A percentile compares a stretch with the other conserved stretches of the same genome.
Evolutionary conservation across 1,140 invertebrate species (phyloP).

Genomic region (Heterodera schachtii): DNA sequence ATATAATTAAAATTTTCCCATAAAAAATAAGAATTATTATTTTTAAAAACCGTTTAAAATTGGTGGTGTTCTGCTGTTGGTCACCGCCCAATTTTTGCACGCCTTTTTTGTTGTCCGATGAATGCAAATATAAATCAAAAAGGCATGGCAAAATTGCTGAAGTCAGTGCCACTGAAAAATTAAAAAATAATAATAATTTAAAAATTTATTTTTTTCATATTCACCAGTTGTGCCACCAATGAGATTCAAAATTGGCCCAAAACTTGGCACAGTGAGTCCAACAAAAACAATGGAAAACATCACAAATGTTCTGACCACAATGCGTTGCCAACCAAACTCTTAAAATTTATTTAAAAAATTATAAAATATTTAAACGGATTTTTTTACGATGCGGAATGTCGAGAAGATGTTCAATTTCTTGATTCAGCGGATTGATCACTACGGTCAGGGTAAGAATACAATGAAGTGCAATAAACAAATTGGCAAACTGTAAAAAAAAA

Average conservation of each 20-base stretch:
- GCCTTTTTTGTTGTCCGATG: conserved; percentile 26
- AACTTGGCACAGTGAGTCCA: conserved; percentile 40
- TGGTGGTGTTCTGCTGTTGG: conserved; percentile 7
- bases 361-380: neutral
- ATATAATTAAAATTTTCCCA: conserved; percentile 16
- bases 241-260: conserved; percentile 49
- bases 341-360: neutral
- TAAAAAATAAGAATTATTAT: neutral
- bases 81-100: conserved; percentile 11
- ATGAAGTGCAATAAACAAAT: conserved; percentile 52
- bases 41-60: conserved; percentile 14
- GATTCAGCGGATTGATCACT: conserved; percentile 49
- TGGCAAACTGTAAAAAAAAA: conserved; percentile 25
- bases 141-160: conserved; percentile 52
- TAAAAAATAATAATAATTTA: neutral
- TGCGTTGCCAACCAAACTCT: conserved; percentile 42
- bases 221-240: conserved; percentile 34
- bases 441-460: conserved; percentile 50
- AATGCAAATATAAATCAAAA: conserved; percentile 48
- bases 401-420: conserved; percentile 48
- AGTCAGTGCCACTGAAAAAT: conserved; percentile 43
- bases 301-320: conserved; percentile 36
- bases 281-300: conserved; percentile 39
- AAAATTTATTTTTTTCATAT: neutral
- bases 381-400: conserved; percentile 48